phyloP scores from a whole-genome alignment of 53 echinoderm and acorn worm genomes.

The Luidia sarsii region DNA sequence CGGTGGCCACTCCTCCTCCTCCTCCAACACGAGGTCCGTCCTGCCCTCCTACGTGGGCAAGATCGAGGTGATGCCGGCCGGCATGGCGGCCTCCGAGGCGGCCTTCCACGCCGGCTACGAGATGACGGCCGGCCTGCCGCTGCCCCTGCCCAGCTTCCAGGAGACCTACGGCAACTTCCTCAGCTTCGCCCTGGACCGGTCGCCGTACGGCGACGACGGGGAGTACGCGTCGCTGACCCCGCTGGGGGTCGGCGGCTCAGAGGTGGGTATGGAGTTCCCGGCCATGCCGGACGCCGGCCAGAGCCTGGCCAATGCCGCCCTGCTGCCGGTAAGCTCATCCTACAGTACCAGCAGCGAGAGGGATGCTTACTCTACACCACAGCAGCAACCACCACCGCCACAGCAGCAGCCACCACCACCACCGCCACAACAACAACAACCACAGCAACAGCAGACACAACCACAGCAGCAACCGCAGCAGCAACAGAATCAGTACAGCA shows the following conservation, averaged over 20 bases:
- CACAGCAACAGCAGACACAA: conserved; percentile 24
- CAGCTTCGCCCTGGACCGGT: conserved; percentile 53
- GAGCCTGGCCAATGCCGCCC: conserved; percentile 36
- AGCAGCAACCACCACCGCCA: conserved; percentile 19
- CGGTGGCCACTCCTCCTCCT: too few species aligned
- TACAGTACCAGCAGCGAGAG: conserved; percentile 41
- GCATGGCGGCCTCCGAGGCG: conserved; percentile 55
- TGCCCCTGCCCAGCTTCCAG: conserved; percentile 94
- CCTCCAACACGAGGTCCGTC: too few species aligned
- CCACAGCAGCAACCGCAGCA: conserved; percentile 1
- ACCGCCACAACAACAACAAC: conserved; percentile 18
- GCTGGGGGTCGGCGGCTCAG: conserved; percentile 33
- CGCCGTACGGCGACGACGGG: conserved; percentile 47
- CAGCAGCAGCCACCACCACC: conserved; percentile 1
- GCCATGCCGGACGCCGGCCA: conserved; percentile 40
- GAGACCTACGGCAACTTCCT: conserved; percentile 82
- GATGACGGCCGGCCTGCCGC: conserved; percentile 59
- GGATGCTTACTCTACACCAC: conserved; percentile 42
- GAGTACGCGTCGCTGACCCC: conserved; percentile 50
- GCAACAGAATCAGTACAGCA: conserved; percentile 60
- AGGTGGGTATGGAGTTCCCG: conserved; percentile 40
- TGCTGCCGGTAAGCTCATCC: conserved; percentile 51
- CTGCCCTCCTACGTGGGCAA: conserved; percentile 65
- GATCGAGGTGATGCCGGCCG: conserved; percentile 63
- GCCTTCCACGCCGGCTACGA: conserved; percentile 54